These are phyloP conservation scores for Anas platyrhynchos DNA, from an alignment of 2,113 vertebrate genomes.

Conservation along the genomic window DNA sequence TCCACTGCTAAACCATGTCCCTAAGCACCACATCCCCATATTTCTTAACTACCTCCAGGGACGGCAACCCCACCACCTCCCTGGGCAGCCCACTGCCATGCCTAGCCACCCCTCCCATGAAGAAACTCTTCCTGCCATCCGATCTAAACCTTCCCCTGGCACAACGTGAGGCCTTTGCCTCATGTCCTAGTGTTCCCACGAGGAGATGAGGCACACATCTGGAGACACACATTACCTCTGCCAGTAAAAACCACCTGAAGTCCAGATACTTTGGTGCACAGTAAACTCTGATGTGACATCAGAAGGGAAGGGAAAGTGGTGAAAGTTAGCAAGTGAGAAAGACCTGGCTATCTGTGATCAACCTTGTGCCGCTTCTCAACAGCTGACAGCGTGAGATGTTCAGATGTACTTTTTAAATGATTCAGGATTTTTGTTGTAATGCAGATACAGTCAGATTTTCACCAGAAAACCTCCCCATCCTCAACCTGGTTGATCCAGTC, in stretches of 20 bases:
- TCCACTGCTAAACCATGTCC: not conserved
- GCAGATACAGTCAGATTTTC: not conserved
- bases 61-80: not conserved
- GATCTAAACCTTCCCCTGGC: not conserved
- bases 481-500: not conserved
- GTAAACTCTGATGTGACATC: not conserved
- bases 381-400: not conserved
- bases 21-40: not conserved
- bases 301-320: not conserved
- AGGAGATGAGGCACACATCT: not conserved
- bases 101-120: not conserved
- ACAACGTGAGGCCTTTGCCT: no score
- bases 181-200: no score
- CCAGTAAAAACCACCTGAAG: fast-evolving
- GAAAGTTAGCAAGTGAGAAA: not conserved
- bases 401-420: not conserved
- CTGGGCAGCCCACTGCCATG: not conserved
- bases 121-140: not conserved
- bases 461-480: not conserved
- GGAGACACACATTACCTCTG: not conserved
- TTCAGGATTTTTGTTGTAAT: not conserved
- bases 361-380: not conserved
- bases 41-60: not conserved
- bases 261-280: not conserved
- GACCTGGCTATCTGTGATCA: not conserved